Conservation (phyloP, 1,140 invertebrate species). For the Thaumatotibia leucotreta region DNA sequence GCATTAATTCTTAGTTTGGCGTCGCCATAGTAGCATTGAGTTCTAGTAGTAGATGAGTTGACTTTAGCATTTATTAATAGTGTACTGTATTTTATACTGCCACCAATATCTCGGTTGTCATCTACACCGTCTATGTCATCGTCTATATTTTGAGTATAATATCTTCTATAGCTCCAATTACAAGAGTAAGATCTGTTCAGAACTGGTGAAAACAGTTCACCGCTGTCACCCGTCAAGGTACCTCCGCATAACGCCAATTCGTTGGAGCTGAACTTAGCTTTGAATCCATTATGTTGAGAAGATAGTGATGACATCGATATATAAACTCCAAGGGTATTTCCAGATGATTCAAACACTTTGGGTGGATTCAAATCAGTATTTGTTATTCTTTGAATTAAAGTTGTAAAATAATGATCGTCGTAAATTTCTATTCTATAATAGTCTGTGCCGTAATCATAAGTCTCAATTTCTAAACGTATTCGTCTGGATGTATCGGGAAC, state of each 20-base stretch:
- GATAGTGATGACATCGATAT: conserved; percentile 67
- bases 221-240: conserved; percentile 33
- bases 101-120: neutral
- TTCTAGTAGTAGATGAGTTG: conserved; percentile 34
- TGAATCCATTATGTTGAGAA: conserved; percentile 80
- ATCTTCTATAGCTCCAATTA: conserved; percentile 45
- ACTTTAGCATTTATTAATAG: conserved; percentile 37
- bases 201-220: conserved; percentile 40
- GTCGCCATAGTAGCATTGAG: conserved; percentile 35
- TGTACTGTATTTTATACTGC: conserved; percentile 30
- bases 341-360: conserved; percentile 76
- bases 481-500: conserved; percentile 78
- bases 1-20: conserved; percentile 41
- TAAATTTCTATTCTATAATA: conserved; percentile 47
- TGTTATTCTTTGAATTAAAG: conserved; percentile 44
- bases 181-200: conserved; percentile 46
- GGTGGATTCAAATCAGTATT: conserved; percentile 29
- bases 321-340: conserved; percentile 80
- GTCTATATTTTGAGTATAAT: neutral
- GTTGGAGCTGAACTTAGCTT: conserved; percentile 78
- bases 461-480: conserved; percentile 50
- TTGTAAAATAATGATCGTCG: conserved; percentile 66
- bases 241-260: conserved; percentile 71
- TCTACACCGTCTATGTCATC: neutral
- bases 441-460: conserved; percentile 31